Evolutionary conservation across 2,888 invertebrate species (phyloP), one percentile per base, ranked within the genome.

Genomic region (Melinopterus prodromus): DNA sequence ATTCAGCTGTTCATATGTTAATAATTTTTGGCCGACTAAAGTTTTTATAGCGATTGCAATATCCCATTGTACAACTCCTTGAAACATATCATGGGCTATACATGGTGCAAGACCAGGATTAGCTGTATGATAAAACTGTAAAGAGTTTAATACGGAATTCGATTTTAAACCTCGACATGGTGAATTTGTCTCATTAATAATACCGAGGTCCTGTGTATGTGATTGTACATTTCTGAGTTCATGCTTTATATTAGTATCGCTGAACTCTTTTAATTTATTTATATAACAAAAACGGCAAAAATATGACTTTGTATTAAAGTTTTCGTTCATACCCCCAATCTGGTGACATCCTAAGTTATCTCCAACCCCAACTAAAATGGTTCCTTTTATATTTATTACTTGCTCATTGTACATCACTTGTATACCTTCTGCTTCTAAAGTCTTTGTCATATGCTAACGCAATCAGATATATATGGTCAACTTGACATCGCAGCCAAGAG

Each of bases 401-500:
- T 38, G 6, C 6, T 38, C 9, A 38, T 38, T 38, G 9, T 38
- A 38, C 6, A 6, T 38, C 38, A 38, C 38, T 6, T 38, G 38
- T 6, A 38, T 38, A 6, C 38, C 38, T 38, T 38, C 38, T 38
- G 38, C 9, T 38, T 38, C 38, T 38, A 38, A 38, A 38, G 9
- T 38, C 38, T 38, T 38, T 38, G 6, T 38, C 38, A 6, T 6
- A 38, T 9, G 38, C 38, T 9, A 38, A 38, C 6, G 38, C 38
- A 71, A 71, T 12, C 6, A 71, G 71, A 15, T 6, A 12, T 15
- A 71, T 16, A 71, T 71, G 16, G 9, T 71, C 71, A 16, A 82
- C 77, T 38, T 83, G 80, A 75, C 82, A 83, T 36, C 82, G 80
- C 35, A 82, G 26, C 77, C 83, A 76, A 76, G 70, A 35, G 7